Evolutionary conservation across 2,888 invertebrate genomes (phyloP), one percentile per base, ranked within the genome.

Genomic region (Hydraecia micacea): DNA sequence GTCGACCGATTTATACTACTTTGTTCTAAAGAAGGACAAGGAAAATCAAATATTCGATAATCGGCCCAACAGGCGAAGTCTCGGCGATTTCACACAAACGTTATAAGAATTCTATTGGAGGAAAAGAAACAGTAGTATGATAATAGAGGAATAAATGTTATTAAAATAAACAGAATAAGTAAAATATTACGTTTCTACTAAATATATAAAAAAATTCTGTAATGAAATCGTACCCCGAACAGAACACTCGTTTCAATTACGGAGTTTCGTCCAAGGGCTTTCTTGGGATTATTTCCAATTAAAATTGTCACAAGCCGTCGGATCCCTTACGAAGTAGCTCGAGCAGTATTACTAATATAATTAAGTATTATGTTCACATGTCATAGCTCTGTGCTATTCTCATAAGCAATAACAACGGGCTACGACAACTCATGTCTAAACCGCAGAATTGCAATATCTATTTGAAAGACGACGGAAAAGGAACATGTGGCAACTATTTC

Each of bases 401-500:
- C 81, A 77, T 62, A 76, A 85, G 89, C 81, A 86, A 87, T 89
- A 88, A 87, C 79, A 79, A 66, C 77, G 73, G 86, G 71, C 69
- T 67, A 66, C 71, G 83, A 81, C 84, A 84, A 78, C 78, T 83
- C 73, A 52, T 73, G 77, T 74, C 63, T 74, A 28, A 83, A 86
- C 89, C 87, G 79, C 88, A 87, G 81, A 83, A 78, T 83, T 80
- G 88, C 88, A 89, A 90, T 91, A 91, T 90, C 86, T 86, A 86
- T 85, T 81, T 80, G 78, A 84, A 86, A 88, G 75, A 80, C 85
- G 78, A 79, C 83, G 90, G 89, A 92, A 91, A 87, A 86, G 86
- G 79, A 86, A 89, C 91, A 91, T 85, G 87, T 92, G 90, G 88
- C 82, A 83, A 87, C 90, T 79, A 91, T 91, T 78, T 79, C 74